Evolutionary conservation across 2,113 vertebrate species (phyloP), one percentile per base, ranked within the genome.

Genomic region (Paedocypris sp.): DNA sequence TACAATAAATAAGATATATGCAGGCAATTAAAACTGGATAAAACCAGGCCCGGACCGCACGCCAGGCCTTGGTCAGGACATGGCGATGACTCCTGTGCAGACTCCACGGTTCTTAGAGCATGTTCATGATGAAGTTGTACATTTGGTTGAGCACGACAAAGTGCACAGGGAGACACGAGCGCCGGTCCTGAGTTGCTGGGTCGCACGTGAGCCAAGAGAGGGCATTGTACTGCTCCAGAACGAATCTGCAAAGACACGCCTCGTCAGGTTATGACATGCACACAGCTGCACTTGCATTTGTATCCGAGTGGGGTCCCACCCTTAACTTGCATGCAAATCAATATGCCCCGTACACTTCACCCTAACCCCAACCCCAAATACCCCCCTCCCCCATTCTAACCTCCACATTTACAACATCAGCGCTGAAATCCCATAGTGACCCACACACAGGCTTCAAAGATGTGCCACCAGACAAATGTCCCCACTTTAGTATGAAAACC

Each of bases 1-100:
- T 98, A 96, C 91, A 98, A 98, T 98, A 98, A 98, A 98, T 98
- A 97, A 97, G 91, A 95, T 71, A 70, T 93, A 94, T 92, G 93
- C 93, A 97, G 92, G 94, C 94, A 97, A 93, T 94, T 92, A n/a
- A 77, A 79, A 82, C 88, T 90, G 88, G 91, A 93, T 92, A 86
- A 85, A 91, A 90, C 92, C 89, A 91, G 88, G 90, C 81, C 83
- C 83, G 83, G 89, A 89, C 90, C 89, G 87, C 90, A 91, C 89
- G 90, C 83, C 82, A 79, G 76, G 77, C 83, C 75, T 84, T 86
- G 82, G 79, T 88, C 88, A 86, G 89, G 88, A 82, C 47, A n/a
- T n/a, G n/a, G n/a, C n/a, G n/a, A 36, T 26, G 18, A 47, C 43
- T 4, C 19, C 5, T 46, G 43, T 26, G 43, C 50, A 38, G 50